Evolutionary conservation across 2,113 vertebrate species (phyloP), one percentile per base, ranked within the genome.

Genomic region (Pristiophorus japonicus): DNA sequence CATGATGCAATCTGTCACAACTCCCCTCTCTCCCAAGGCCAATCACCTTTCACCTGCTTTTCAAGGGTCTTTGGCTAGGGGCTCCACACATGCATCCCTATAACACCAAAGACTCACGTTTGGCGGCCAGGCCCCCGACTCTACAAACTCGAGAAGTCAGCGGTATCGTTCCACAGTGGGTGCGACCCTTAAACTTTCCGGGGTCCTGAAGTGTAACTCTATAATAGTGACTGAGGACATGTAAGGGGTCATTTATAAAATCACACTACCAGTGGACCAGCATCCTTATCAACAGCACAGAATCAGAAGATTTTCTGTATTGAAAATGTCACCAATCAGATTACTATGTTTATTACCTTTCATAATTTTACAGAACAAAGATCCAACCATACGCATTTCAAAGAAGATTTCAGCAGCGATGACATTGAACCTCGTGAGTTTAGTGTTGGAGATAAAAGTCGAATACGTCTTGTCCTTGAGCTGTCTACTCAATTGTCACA

Each of bases 401-500:
- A 94, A 47, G 65, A 70, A 51, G 93, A 45, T 45, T 24, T 70
- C 6, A 66, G 38, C 24, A 94, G 38, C 20, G 5, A 38, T 70
- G 63, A 3, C 92, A 47, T 22, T 47, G 93, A 70, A 30, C 10
- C 45, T 45, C 42, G 14, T 45, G 45, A 51, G 42, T 65, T 30
- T 30, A 14, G 22, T 24, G 10, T 47, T 94, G 92, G 96, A 55
- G 65, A 87, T 95, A 75, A 96, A 38, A 75, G 47, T 2, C 96
- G 96, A 95, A 4, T 96, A 78, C 96, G 45, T 96, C 96, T 96
- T 84, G 96, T 96, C 95, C 73, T 96, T 93, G 95, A 97, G 95
- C 96, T 96, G 55, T 96, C 95, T 0, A 27, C 10, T 94, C 96
- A 96, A 85, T 70, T 97, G 96, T 97, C 97, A 95, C 66, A 96